Percentiles rank a stretch among this genome's conserved stretches.
phyloP scores from a whole-genome alignment of 2,888 invertebrate species.

The Apotomis turbidana region DNA sequence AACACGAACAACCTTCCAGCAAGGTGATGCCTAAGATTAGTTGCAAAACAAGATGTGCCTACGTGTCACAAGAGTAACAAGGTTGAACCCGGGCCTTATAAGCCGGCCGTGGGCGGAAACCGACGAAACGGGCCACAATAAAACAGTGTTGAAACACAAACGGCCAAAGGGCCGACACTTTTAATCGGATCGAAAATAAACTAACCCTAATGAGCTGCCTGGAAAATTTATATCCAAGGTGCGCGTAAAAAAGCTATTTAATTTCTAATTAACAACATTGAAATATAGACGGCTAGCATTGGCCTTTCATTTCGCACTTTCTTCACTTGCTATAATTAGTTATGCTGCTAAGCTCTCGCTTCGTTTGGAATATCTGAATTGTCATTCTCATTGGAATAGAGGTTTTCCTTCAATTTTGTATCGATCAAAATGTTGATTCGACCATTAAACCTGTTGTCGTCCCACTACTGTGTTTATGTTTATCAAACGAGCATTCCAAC shows the following conservation, averaged over 20 bases:
- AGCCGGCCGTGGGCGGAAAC: conserved; percentile 73
- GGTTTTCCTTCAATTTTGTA: conserved; percentile 34
- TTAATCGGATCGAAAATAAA: conserved; percentile 25
- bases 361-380: not conserved
- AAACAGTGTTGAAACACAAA: conserved; percentile 40
- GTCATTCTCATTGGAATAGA: conserved; percentile 10
- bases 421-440: conserved; percentile 23
- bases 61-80: conserved; percentile 66
- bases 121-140: conserved; percentile 44
- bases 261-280: conserved; percentile 21
- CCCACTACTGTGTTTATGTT: conserved; percentile 44
- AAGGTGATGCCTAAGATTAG: conserved; percentile 57
- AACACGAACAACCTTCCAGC: conserved; percentile 57
- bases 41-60: conserved; percentile 67
- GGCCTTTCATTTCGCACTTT: conserved; percentile 34
- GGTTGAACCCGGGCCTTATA: conserved; percentile 67
- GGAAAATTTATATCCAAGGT: conserved; percentile 1
- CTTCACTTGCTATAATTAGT: conserved; percentile 27
- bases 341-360: conserved; percentile 14
- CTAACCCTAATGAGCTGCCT: conserved; percentile 8
- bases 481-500: conserved; percentile 44
- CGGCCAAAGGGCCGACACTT: conserved; percentile 33
- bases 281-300: conserved; percentile 21
- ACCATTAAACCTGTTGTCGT: conserved; percentile 44
- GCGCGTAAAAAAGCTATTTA: conserved; percentile 8